These are phyloP conservation scores for Cabera pusaria DNA, from an alignment of 2,888 invertebrate species.

Conservation along the genomic window DNA sequence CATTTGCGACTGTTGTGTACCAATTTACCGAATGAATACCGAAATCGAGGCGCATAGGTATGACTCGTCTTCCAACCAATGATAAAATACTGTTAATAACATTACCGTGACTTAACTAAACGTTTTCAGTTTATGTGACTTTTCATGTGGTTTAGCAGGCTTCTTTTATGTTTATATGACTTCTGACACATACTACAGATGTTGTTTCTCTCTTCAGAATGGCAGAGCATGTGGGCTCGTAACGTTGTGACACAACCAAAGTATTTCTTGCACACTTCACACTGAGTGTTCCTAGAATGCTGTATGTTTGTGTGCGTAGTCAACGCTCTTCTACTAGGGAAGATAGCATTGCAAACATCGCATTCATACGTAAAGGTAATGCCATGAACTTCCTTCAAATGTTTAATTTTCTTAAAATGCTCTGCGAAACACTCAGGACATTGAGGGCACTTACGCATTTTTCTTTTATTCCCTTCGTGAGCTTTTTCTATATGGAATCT, in stretches of 20 bases:
- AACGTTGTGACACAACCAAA: slow-evolving; percentile 65
- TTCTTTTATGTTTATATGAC: slow-evolving; percentile 74
- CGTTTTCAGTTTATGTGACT: slow-evolving; percentile 43
- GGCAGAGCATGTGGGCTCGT: slow-evolving; percentile 59
- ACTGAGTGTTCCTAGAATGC: slow-evolving; percentile 68
- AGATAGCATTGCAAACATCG: slow-evolving; percentile 55
- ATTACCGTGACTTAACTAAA: slow-evolving; percentile 41
- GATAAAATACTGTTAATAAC: too few species aligned
- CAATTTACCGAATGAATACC: too few species aligned
- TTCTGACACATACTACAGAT: slow-evolving; percentile 73
- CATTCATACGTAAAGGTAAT: slow-evolving; percentile 63
- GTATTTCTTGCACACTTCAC: slow-evolving; percentile 71
- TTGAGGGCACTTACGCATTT: slow-evolving; percentile 58
- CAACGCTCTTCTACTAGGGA: slow-evolving; percentile 53
- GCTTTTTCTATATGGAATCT: slow-evolving; percentile 60
- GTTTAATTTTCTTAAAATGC: slow-evolving; percentile 64
- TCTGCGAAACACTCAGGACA: slow-evolving; percentile 62
- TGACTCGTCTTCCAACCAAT: too few species aligned
- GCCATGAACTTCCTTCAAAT: slow-evolving; percentile 60
- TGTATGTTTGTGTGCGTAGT: slow-evolving; percentile 64
- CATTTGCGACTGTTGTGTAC: too few species aligned
- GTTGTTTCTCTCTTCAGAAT: slow-evolving; percentile 57
- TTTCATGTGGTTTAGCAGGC: slow-evolving; percentile 66
- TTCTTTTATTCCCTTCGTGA: slow-evolving; percentile 56
- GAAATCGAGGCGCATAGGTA: too few species aligned